A percentile compares a stretch with the other conserved stretches of the same genome.
Conservation (phyloP, 2,113 vertebrate genomes). For the Barnardius zonarius region DNA sequence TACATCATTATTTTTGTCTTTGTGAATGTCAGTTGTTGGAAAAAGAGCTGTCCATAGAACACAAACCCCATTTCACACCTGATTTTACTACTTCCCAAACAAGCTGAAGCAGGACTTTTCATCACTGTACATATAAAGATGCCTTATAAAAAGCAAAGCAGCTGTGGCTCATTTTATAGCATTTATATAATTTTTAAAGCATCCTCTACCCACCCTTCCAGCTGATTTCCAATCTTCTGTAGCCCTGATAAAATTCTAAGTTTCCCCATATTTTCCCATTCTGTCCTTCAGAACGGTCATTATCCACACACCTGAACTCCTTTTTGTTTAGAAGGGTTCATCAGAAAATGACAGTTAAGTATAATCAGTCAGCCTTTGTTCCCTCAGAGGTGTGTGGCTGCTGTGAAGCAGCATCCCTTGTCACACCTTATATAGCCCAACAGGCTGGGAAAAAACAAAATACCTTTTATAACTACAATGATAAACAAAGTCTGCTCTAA, state of each 20-base stretch:
- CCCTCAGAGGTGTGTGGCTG: not conserved
- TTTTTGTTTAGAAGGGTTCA: constrained; percentile 3
- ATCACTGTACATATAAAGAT: not conserved
- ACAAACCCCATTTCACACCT: not conserved
- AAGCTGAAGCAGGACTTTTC: not conserved
- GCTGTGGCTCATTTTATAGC: not conserved
- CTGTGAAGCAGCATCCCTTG: constrained; percentile 9
- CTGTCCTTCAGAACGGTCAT: not conserved
- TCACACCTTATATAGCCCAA: not conserved
- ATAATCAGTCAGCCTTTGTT: not conserved
- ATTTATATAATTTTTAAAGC: not conserved
- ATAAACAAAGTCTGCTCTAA: constrained; percentile 28
- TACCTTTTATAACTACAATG: not conserved
- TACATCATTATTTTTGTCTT: not conserved
- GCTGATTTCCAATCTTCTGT: not conserved
- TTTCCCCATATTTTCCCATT: not conserved
- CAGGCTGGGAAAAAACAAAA: not conserved
- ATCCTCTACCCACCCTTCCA: not conserved
- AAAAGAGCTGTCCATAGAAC: not conserved
- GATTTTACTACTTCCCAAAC: constrained; percentile 1
- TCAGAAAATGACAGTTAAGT: constrained; percentile 12
- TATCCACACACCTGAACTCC: not conserved
- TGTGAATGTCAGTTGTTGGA: not conserved
- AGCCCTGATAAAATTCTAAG: not conserved
- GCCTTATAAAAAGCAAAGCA: constrained; percentile 1